Evolutionary conservation across 1,140 invertebrate genomes (phyloP).

Genomic region (Drosophila tristis): DNA sequence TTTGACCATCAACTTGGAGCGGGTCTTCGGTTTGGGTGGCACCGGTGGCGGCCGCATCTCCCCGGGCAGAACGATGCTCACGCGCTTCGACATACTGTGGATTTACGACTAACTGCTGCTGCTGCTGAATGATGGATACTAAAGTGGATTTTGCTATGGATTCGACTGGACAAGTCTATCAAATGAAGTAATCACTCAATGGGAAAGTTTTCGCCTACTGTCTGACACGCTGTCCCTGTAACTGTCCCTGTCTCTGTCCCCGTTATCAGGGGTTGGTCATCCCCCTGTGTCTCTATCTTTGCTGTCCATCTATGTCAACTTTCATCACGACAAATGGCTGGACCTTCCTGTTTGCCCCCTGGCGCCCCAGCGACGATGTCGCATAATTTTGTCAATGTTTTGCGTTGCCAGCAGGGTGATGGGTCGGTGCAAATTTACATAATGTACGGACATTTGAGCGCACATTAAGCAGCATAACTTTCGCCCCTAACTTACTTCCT

Average conservation of each 20-base stretch:
- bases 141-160: neutral
- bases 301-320: conserved; percentile 38
- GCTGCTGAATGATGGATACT: neutral
- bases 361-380: conserved; percentile 9
- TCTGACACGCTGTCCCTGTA: neutral
- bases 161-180: conserved; percentile 2
- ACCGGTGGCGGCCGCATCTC: conserved; percentile 1
- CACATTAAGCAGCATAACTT: conserved; percentile 17
- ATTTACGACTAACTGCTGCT: conserved; percentile 21
- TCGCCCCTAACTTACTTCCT: neutral
- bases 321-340: conserved; percentile 50
- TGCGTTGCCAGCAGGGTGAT: conserved; percentile 5
- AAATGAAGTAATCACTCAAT: neutral
- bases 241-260: too few relatives aligned
- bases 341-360: neutral
- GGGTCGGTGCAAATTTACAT: conserved; percentile 58
- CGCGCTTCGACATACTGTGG: conserved; percentile 55
- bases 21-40: neutral
- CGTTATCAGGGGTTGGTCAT: too few relatives aligned
- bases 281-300: neutral
- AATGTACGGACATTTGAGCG: conserved; percentile 41
- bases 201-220: neutral
- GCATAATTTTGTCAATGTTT: conserved; percentile 61
- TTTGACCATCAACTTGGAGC: too few relatives aligned
- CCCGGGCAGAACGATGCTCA: conserved; percentile 52